Conservation (phyloP, 2,888 invertebrate species). For the Gasteruption jaculator region DNA sequence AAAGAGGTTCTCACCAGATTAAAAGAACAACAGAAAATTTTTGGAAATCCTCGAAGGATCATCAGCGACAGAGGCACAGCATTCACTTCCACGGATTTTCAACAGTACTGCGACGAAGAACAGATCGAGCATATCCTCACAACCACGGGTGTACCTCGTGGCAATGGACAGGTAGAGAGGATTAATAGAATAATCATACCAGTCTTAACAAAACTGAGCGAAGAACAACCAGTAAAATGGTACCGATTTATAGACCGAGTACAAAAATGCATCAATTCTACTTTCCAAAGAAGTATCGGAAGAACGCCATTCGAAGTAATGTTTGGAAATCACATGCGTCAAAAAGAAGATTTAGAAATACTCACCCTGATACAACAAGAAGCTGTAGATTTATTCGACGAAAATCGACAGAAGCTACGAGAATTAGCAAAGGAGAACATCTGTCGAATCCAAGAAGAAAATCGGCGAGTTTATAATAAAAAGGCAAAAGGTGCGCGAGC, state of each 20-base stretch:
- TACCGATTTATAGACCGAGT: constrained; percentile 2
- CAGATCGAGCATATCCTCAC: constrained; percentile 13
- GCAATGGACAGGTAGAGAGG: constrained; percentile 20
- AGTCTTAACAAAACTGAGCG: constrained; percentile 12
- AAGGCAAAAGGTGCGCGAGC: constrained; percentile 17
- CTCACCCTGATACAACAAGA: constrained; percentile 24
- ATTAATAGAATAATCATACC: constrained; percentile 14
- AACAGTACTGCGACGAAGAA: neutral
- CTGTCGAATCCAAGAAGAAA: constrained; percentile 25
- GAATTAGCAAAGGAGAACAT: constrained; percentile 21
- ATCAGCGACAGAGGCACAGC: neutral
- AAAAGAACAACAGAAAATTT: neutral
- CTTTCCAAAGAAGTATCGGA: constrained; percentile 8
- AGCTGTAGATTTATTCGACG: constrained; percentile 16
- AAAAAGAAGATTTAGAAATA: constrained; percentile 20
- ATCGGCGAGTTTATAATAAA: constrained; percentile 16
- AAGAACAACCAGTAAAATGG: constrained; percentile 7
- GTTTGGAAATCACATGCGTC: constrained; percentile 17
- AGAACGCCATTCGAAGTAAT: constrained; percentile 15
- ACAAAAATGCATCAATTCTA: constrained; percentile 12
- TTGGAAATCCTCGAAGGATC: constrained; percentile 3
- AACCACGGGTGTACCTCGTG: constrained; percentile 16
- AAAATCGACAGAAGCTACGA: constrained; percentile 17
- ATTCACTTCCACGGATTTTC: neutral
- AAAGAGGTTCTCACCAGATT: neutral